phyloP scores from a whole-genome alignment of 2,797 vertebrate genomes.

The Clarias laeviceps region DNA sequence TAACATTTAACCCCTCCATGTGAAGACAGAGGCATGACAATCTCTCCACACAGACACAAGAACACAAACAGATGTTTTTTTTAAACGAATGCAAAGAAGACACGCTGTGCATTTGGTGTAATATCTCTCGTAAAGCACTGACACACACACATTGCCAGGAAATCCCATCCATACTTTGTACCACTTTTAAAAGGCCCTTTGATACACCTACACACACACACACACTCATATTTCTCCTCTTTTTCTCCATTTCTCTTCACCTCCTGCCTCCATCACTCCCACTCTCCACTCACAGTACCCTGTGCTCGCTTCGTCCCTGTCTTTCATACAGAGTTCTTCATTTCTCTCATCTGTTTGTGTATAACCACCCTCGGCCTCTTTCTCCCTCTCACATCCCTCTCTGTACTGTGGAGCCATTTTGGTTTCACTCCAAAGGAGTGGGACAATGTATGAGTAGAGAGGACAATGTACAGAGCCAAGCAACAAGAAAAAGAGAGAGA shows the following conservation, averaged over 20 bases:
- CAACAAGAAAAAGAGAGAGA: neutral
- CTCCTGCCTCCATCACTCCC: slow-evolving; percentile 24
- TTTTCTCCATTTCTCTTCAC: slow-evolving; percentile 22
- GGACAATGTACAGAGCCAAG: neutral
- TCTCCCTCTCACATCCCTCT: slow-evolving; percentile 21
- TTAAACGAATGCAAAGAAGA: slow-evolving; percentile 19
- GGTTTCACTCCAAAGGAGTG: slow-evolving; percentile 28
- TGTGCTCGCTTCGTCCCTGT: slow-evolving; percentile 22
- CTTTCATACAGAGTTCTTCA: slow-evolving; percentile 45
- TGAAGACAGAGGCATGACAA: slow-evolving; percentile 17
- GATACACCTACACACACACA: slow-evolving; percentile 34
- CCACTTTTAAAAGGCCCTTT: slow-evolving; percentile 26
- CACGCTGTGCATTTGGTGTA: neutral
- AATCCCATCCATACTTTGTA: slow-evolving; percentile 20
- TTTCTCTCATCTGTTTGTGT: slow-evolving; percentile 51
- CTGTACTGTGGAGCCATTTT: slow-evolving; percentile 12
- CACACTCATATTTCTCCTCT: slow-evolving; percentile 2
- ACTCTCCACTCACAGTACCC: slow-evolving; percentile 22
- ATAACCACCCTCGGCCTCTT: slow-evolving; percentile 36
- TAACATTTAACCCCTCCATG: slow-evolving; percentile 17
- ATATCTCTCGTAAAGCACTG: neutral
- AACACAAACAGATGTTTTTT: slow-evolving; percentile 19
- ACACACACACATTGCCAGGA: neutral
- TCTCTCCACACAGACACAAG: slow-evolving; percentile 6
- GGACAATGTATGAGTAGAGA: slow-evolving; percentile 21